A percentile compares a stretch with the other conserved stretches of the same genome.
phyloP scores from a whole-genome alignment of 2,113 vertebrate species.

The Neoarius graeffei region DNA sequence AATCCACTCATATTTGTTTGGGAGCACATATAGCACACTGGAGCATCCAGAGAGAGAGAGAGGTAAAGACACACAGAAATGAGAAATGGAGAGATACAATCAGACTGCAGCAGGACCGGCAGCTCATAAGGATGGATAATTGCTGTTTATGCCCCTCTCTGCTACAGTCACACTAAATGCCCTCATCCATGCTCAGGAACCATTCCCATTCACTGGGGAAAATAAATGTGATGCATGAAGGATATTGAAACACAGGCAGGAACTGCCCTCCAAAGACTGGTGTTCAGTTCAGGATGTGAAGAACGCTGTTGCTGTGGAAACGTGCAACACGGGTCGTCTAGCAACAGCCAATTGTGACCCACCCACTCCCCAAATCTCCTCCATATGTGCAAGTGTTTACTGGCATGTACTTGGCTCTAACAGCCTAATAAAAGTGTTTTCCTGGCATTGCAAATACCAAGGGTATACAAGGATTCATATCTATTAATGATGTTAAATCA shows the following conservation, averaged over 20 bases:
- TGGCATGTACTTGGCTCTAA: constrained; percentile 45
- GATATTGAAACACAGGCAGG: constrained; percentile 48
- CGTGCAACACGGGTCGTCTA: constrained; percentile 67
- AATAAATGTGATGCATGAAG: constrained; percentile 42
- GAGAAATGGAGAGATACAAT: constrained; percentile 1
- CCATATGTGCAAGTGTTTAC: constrained; percentile 50
- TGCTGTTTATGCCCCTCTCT: constrained; percentile 15
- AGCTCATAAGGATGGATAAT: constrained; percentile 32
- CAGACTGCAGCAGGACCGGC: not conserved
- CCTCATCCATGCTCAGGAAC: constrained; percentile 31
- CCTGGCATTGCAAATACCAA: constrained; percentile 45
- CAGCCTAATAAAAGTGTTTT: constrained; percentile 36
- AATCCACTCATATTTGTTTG: constrained; percentile 51
- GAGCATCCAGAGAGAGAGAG: constrained; percentile 38
- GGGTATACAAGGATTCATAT: constrained; percentile 13
- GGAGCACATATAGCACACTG: constrained; percentile 47
- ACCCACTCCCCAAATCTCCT: constrained; percentile 60
- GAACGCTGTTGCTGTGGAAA: constrained; percentile 73
- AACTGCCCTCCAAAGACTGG: constrained; percentile 38
- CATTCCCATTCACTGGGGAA: constrained; percentile 35
- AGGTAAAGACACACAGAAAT: constrained; percentile 21
- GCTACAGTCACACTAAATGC: constrained; percentile 43
- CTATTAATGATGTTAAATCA: not conserved
- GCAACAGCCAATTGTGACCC: constrained; percentile 72
- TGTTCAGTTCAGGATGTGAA: constrained; percentile 64